Conservation (phyloP, 2,113 vertebrate genomes). For the Actinemys pallida region DNA sequence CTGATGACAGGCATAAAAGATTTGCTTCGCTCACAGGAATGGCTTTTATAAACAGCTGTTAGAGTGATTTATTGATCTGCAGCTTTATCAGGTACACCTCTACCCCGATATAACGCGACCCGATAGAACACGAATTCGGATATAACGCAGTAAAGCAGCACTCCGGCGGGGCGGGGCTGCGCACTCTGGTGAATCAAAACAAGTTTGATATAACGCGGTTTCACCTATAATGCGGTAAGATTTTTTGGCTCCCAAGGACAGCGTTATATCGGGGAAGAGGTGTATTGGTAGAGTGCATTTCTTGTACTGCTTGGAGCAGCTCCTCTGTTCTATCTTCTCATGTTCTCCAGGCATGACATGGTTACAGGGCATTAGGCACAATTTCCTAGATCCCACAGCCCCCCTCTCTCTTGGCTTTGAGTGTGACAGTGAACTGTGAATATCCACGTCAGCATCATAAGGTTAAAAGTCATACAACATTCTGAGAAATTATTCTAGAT, state of each 20-base stretch:
- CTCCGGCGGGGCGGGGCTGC: no score
- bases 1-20: neutral
- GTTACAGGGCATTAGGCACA: neutral
- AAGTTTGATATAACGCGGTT: no score
- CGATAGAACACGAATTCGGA: no score
- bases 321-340: neutral
- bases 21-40: neutral
- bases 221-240: no score
- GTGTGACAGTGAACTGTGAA: neutral
- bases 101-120: no score
- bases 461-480: neutral
- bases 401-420: neutral
- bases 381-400: neutral
- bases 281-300: neutral
- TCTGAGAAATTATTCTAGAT: neutral
- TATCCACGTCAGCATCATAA: neutral
- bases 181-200: no score
- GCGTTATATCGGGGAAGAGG: no score
- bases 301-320: neutral
- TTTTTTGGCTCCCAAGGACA: no score
- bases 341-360: neutral
- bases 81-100: no score
- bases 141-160: no score
- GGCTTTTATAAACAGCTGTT: neutral
- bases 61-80: neutral